A percentile compares a stretch with the other conserved stretches of the same genome.
Conservation (phyloP, 2,797 vertebrate genomes). For the Semotilus atromaculatus region DNA sequence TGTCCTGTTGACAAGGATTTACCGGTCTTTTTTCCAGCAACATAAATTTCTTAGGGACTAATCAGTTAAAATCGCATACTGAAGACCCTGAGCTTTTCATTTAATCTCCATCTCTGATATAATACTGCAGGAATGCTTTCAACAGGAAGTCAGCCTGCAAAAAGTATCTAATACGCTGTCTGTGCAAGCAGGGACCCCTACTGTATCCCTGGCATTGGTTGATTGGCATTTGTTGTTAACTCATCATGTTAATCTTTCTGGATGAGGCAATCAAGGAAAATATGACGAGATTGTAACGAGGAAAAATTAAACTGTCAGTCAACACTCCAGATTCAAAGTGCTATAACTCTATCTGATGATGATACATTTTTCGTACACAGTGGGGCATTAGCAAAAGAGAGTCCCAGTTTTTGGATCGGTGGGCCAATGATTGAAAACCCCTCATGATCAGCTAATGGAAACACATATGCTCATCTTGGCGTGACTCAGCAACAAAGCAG, state of each 20-base stretch:
- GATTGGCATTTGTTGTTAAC: conserved; percentile 37
- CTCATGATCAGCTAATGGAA: conserved; percentile 31
- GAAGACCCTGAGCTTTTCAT: not conserved
- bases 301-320: conserved; percentile 55
- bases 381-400: conserved; percentile 14
- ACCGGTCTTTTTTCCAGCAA: not conserved
- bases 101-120: not conserved
- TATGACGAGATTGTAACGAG: conserved; percentile 29
- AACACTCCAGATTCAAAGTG: conserved; percentile 8
- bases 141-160: conserved; percentile 2
- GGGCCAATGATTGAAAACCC: conserved; percentile 35
- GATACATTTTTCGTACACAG: conserved; percentile 19
- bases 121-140: not conserved
- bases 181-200: conserved; percentile 9
- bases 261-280: conserved; percentile 35
- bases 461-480: conserved; percentile 32
- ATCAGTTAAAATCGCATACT: not conserved
- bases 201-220: conserved; percentile 16
- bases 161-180: conserved; percentile 20
- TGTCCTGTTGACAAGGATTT: not conserved
- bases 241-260: conserved; percentile 41
- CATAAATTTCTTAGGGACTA: not conserved
- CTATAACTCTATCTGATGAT: conserved; percentile 8
- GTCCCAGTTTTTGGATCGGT: conserved; percentile 4
- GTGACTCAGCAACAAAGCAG: conserved; percentile 27